Evolutionary conservation across 2,113 vertebrate species (phyloP).

Genomic region (Mormoops blainvillei): DNA sequence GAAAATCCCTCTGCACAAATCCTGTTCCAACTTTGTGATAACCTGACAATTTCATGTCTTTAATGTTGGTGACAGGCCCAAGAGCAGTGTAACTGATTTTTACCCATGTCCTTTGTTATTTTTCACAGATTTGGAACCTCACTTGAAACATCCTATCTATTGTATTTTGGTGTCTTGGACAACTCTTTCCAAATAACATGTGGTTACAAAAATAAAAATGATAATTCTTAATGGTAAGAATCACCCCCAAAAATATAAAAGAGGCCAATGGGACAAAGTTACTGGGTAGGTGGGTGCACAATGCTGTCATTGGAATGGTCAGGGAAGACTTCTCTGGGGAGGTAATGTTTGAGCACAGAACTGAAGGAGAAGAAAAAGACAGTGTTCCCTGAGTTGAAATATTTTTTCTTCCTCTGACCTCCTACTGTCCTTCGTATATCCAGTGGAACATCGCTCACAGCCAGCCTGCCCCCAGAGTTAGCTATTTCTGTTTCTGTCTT

Average conservation of each 20-base stretch:
- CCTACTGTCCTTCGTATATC: not conserved
- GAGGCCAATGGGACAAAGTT: not conserved
- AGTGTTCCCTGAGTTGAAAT: not conserved
- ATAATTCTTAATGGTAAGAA: not conserved
- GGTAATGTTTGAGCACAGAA: not conserved
- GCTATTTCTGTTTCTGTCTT: not conserved
- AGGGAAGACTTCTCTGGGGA: not conserved
- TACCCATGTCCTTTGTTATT: not conserved
- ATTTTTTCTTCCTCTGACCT: not conserved
- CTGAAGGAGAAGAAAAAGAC: not conserved
- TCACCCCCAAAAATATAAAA: not conserved
- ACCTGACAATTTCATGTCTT: not conserved
- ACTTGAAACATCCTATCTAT: not conserved
- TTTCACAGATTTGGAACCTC: not conserved
- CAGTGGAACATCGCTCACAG: not conserved
- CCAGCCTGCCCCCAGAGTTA: not conserved
- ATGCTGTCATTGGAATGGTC: not conserved
- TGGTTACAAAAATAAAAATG: not conserved
- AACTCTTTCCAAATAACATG: constrained; percentile 7
- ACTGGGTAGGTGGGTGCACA: rapidly evolving
- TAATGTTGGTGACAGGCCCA: not conserved
- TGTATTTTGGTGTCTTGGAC: not conserved
- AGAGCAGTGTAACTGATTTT: not conserved
- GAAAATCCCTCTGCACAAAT: not conserved
- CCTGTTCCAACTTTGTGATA: not conserved